Percentiles rank a stretch among this genome's conserved stretches.
Evolutionary conservation across 2,797 vertebrate genomes (phyloP).

Genomic region (Todus mexicanus): DNA sequence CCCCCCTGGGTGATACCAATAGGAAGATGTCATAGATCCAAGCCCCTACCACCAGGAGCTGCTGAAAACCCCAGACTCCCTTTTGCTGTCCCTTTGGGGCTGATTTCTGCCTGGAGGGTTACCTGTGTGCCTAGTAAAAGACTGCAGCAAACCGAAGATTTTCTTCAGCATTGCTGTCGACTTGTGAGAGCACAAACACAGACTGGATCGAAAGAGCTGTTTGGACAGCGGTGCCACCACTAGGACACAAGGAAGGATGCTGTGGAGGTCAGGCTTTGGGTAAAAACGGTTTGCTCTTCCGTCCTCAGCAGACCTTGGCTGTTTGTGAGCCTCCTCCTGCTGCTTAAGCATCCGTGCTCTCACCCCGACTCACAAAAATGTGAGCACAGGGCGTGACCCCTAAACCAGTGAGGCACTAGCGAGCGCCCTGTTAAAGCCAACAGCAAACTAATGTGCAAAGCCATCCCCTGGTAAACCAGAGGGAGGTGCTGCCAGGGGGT

Average conservation of each 20-base stretch:
- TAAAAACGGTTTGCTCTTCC: not conserved
- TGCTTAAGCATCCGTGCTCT: accelerated
- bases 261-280: not conserved
- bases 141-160: not conserved
- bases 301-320: not conserved
- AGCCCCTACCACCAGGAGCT: not conserved
- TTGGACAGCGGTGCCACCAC: not conserved
- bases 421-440: not conserved
- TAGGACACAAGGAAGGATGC: not conserved
- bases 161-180: not conserved
- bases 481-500: not conserved
- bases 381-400: not conserved
- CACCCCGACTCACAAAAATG: accelerated
- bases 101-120: not conserved
- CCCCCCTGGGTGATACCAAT: not conserved
- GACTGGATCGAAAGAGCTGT: not conserved
- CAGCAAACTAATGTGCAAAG: not conserved
- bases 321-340: not conserved
- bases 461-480: not conserved
- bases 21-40: not conserved
- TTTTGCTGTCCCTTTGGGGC: not conserved
- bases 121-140: not conserved
- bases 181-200: not conserved
- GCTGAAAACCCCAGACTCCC: not conserved
- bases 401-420: not conserved